Evolutionary conservation across 2,797 vertebrate species (phyloP), one percentile per base, ranked within the genome.

Genomic region (Enoplosus armatus): DNA sequence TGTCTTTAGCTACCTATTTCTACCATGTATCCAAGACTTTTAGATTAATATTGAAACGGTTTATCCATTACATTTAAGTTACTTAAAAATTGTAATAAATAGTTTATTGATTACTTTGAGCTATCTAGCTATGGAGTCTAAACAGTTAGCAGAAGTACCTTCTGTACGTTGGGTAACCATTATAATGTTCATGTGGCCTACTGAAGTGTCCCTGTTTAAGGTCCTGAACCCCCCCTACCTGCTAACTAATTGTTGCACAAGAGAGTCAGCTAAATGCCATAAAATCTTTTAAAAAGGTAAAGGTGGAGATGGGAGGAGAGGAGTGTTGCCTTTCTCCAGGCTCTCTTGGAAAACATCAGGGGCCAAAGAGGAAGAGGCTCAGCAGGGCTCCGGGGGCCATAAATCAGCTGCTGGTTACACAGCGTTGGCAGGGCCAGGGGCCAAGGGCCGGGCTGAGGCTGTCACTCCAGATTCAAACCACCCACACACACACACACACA

Each of bases 371-470:
- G 95, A 96, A 95, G 95, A 95, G 92, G 92, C 93, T 95, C 93
- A 87, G 92, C 93, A 71, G 94, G 94, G 92, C 92, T 94, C 90
- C 61, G 24, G 86, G 69, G 92, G 93, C 95, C 95, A 97, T 98
- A 96, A 97, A 97, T 98, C 97, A 97, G 95, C 90, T 82, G 73
- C 94, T 95, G 95, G 95, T 92, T 96, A 92, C 91, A 95, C 93
- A 93, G 92, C 78, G 27, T 88, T 89, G 88, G 92, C 92, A 89
- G 87, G 89, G 79, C 78, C 80, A 75, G 85, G 77, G 91, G 88
- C 88, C 88, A 88, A 86, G 87, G 84, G 89, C 93, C 70, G 67
- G 69, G 65, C 89, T 84, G 82, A 64, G 64, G 75, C 90, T 93
- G 90, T 95, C 95, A 90, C 82, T 93, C 79, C 26, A 78, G 83